Evolutionary conservation across 2,888 invertebrate genomes (phyloP).

Genomic region (Drosophila kokeensis): DNA sequence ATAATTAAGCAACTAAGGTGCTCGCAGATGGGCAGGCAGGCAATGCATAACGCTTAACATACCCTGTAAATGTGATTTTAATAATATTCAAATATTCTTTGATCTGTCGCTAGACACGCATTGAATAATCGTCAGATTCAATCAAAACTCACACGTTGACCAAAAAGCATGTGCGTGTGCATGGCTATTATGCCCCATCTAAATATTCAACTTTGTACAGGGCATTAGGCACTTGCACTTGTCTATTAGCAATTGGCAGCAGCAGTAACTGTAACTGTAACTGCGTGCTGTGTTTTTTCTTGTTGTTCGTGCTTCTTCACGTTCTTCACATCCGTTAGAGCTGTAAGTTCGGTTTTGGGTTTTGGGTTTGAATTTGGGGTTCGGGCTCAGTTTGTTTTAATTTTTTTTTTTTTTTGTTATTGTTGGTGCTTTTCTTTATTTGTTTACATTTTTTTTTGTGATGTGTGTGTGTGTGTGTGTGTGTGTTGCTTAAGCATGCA

Average conservation of each 20-base stretch:
- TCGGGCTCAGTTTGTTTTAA: conserved; percentile 39
- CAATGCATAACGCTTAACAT: conserved; percentile 7
- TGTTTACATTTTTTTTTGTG: conserved; percentile 14
- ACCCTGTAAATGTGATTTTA: conserved; percentile 1
- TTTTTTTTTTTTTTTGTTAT: conserved; percentile 17
- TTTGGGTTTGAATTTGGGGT: conserved; percentile 22
- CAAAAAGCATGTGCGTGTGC: background rate
- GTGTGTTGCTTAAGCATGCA: conserved; percentile 68
- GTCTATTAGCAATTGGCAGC: conserved; percentile 49
- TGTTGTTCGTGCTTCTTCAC: background rate
- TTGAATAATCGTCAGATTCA: background rate
- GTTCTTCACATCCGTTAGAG: conserved; percentile 45
- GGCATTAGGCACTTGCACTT: conserved; percentile 51
- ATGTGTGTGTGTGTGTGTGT: conserved; percentile 17
- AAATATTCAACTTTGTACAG: conserved; percentile 7
- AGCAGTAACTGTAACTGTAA: conserved; percentile 54
- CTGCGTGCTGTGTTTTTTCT: conserved; percentile 33
- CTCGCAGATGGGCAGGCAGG: background rate
- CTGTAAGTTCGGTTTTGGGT: conserved; percentile 10
- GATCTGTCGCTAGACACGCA: background rate
- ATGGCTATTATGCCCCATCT: background rate
- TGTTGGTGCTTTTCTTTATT: background rate
- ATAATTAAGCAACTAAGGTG: conserved; percentile 47
- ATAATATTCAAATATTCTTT: background rate
- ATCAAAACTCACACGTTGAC: background rate